phyloP scores from a whole-genome alignment of 1,140 invertebrate genomes.

The Phenacoccus solenopsis region DNA sequence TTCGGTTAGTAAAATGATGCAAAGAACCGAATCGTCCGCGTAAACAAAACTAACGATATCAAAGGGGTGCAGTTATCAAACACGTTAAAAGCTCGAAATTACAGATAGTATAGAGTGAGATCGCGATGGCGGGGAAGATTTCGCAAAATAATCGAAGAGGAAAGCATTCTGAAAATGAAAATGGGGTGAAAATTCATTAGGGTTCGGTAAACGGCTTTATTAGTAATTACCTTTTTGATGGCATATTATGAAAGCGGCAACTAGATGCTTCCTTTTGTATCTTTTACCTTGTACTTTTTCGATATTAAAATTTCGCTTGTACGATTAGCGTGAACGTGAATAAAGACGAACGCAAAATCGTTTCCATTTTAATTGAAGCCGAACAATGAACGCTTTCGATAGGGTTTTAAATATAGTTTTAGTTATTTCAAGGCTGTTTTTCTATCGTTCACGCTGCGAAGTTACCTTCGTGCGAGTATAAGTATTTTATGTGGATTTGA shows the following conservation, averaged over 20 bases:
- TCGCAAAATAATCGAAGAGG: conserved; percentile 4
- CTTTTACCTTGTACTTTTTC: conserved; percentile 2
- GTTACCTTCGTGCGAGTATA: too few species aligned
- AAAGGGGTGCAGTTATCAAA: background rate
- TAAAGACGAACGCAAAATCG: background rate
- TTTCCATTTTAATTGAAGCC: background rate
- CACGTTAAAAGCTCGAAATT: conserved; percentile 12
- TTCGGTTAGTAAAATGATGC: conserved; percentile 7
- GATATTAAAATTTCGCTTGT: conserved; percentile 3
- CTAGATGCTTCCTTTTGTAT: background rate
- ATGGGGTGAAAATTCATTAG: conserved; percentile 17
- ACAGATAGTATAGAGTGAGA: background rate
- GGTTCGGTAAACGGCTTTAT: conserved; percentile 15
- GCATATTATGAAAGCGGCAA: background rate
- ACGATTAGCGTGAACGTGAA: background rate
- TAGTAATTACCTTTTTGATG: conserved; percentile 18
- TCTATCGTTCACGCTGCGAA: too few species aligned
- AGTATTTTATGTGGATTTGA: too few species aligned
- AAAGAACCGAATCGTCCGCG: conserved; percentile 14
- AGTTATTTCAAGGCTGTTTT: too few species aligned
- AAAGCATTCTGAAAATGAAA: conserved; percentile 14
- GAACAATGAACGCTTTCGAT: too few species aligned
- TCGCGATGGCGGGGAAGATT: background rate
- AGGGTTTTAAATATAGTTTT: too few species aligned
- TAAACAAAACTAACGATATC: conserved; percentile 10